phyloP scores from a whole-genome alignment of 2,888 invertebrate genomes.

The Idaea dimidiata region DNA sequence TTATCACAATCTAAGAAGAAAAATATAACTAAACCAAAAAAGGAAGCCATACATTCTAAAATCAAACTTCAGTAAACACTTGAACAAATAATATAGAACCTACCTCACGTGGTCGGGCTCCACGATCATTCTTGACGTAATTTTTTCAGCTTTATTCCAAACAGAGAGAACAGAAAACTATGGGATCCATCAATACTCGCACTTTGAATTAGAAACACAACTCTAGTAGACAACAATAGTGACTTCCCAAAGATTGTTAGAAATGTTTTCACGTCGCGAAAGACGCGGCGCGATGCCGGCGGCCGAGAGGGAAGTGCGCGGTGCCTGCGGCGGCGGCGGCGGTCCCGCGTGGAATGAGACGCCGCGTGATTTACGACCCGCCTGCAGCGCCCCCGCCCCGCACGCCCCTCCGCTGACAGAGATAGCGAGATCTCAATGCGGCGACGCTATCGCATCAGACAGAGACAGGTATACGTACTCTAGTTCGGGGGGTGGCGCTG shows the following conservation, averaged over 20 bases:
- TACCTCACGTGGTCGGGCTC: slow-evolving; percentile 79
- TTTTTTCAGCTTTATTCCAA: slow-evolving; percentile 66
- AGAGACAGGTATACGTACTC: slow-evolving; percentile 60
- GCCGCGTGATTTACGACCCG: slow-evolving; percentile 81
- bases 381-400: slow-evolving; percentile 78
- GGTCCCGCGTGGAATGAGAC: slow-evolving; percentile 81
- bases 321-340: slow-evolving; percentile 77
- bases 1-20: slow-evolving; percentile 10
- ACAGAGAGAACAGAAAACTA: slow-evolving; percentile 51
- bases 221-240: slow-evolving; percentile 50
- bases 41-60: slow-evolving; percentile 17
- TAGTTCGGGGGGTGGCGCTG: slow-evolving; percentile 77
- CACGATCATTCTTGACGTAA: slow-evolving; percentile 77
- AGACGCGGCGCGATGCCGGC: slow-evolving; percentile 75
- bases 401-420: slow-evolving; percentile 62
- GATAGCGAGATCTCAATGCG: slow-evolving; percentile 30
- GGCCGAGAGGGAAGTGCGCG: slow-evolving; percentile 75
- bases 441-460: slow-evolving; percentile 42
- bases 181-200: slow-evolving; percentile 69
- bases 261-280: slow-evolving; percentile 77
- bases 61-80: slow-evolving; percentile 48
- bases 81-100: slow-evolving; percentile 56
- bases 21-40: slow-evolving; percentile 20
- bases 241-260: slow-evolving; percentile 63
- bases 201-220: slow-evolving; percentile 60